These are phyloP conservation scores for Serripes groenlandicus DNA, from an alignment of 2,888 invertebrate genomes.

Conservation along the genomic window DNA sequence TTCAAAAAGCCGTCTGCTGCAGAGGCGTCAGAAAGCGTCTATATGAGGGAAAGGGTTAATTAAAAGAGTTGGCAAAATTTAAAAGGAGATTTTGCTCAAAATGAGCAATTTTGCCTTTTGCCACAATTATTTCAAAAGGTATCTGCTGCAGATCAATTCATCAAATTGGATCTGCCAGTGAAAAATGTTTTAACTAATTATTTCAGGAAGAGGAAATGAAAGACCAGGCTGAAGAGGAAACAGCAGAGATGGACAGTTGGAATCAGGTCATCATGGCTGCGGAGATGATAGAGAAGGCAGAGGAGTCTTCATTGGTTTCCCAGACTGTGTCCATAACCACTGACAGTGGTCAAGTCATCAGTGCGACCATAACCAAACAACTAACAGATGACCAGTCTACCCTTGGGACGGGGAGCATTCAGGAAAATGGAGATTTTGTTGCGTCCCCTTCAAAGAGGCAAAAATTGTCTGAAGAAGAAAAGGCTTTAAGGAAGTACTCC, in stretches of 20 bases:
- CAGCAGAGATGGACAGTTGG: conserved; percentile 45
- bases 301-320: background rate
- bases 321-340: conserved; percentile 22
- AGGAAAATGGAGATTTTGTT: conserved; percentile 4
- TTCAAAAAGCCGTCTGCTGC: too few species aligned
- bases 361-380: background rate
- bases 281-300: conserved; percentile 44
- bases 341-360: conserved; percentile 4
- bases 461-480: conserved; percentile 52
- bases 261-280: conserved; percentile 63
- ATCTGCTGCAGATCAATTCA: too few species aligned
- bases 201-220: conserved; percentile 34
- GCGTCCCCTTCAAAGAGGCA: conserved; percentile 2
- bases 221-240: conserved; percentile 31
- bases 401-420: background rate
- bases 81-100: too few species aligned
- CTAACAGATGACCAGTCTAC: background rate
- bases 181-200: background rate
- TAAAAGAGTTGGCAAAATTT: too few species aligned
- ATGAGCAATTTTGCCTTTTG: too few species aligned
- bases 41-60: too few species aligned
- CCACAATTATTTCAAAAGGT: too few species aligned
- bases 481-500: conserved; percentile 65
- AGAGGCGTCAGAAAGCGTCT: too few species aligned
- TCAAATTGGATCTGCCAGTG: background rate